phyloP scores from a whole-genome alignment of 1,140 invertebrate genomes.

The Cydia pomonella region DNA sequence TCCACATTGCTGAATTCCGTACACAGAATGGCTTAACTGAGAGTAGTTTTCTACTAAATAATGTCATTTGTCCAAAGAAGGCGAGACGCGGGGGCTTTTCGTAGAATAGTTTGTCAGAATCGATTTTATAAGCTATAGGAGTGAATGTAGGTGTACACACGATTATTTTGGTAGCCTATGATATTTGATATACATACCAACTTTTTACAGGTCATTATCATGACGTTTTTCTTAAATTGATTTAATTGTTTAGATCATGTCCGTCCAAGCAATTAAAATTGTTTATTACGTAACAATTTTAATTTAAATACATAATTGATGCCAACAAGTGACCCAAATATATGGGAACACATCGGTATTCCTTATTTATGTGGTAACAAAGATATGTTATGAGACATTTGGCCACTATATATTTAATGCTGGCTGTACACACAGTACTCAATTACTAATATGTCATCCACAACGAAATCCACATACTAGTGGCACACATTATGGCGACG shows the following conservation, averaged over 20 bases:
- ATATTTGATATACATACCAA: not conserved
- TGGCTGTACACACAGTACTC: no score
- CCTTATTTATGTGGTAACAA: no score
- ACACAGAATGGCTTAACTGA: not conserved
- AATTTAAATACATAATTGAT: no score
- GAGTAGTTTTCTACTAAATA: not conserved
- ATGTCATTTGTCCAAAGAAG: not conserved
- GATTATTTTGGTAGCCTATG: not conserved
- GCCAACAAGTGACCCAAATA: no score
- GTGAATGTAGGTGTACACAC: conserved; percentile 10
- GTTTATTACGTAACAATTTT: no score
- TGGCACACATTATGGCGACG: no score
- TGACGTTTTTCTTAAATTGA: not conserved
- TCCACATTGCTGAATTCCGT: conserved; percentile 2
- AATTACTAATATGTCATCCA: no score
- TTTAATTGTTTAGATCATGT: not conserved
- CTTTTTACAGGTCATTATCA: not conserved
- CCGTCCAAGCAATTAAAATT: no score
- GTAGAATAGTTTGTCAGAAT: not conserved
- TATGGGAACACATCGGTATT: no score
- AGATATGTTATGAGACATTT: no score
- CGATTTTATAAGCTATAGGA: conserved; percentile 17
- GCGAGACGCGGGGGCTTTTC: not conserved
- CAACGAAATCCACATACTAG: no score
- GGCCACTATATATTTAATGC: no score